Evolutionary conservation across 1,140 invertebrate species (phyloP).

Genomic region (Zaprionus inermis): DNA sequence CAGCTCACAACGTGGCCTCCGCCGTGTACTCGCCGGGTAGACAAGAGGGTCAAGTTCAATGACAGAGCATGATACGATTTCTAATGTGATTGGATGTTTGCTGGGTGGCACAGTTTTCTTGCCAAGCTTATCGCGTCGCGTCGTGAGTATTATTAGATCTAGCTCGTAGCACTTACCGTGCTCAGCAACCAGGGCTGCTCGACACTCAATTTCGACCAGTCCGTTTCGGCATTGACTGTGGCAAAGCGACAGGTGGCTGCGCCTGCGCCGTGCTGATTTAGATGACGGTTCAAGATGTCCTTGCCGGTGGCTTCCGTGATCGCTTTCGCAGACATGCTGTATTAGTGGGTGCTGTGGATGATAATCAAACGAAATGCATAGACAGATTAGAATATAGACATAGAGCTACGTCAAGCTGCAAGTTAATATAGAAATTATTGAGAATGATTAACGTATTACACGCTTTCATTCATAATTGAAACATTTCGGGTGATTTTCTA

Average conservation of each 20-base stretch:
- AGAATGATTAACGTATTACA: not conserved
- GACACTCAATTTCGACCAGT: conserved; percentile 91
- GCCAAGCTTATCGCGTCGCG: conserved; percentile 19
- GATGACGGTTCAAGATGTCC: conserved; percentile 94
- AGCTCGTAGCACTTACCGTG: conserved; percentile 85
- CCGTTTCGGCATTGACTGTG: conserved; percentile 90
- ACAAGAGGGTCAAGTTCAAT: conserved; percentile 72
- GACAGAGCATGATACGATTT: conserved; percentile 18
- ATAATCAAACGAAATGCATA: not conserved
- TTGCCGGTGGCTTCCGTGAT: conserved; percentile 98
- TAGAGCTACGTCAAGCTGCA: not conserved
- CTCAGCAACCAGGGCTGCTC: conserved; percentile 95
- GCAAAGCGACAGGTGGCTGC: conserved; percentile 93
- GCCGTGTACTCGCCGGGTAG: conserved; percentile 1
- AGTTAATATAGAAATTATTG: not conserved
- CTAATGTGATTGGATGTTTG: conserved; percentile 7
- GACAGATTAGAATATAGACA: not conserved
- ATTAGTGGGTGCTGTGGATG: conserved; percentile 40
- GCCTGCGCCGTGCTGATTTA: conserved; percentile 89
- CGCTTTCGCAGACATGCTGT: conserved; percentile 97
- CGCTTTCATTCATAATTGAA: not conserved
- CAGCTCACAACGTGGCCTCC: conserved; percentile 24
- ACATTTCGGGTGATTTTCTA: not conserved
- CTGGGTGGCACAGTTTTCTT: conserved; percentile 27
- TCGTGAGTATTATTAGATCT: conserved; percentile 14